A percentile compares a stretch with the other conserved stretches of the same genome.
Conservation (phyloP, 2,113 vertebrate genomes). For the Neodontobutis hainanensis region DNA sequence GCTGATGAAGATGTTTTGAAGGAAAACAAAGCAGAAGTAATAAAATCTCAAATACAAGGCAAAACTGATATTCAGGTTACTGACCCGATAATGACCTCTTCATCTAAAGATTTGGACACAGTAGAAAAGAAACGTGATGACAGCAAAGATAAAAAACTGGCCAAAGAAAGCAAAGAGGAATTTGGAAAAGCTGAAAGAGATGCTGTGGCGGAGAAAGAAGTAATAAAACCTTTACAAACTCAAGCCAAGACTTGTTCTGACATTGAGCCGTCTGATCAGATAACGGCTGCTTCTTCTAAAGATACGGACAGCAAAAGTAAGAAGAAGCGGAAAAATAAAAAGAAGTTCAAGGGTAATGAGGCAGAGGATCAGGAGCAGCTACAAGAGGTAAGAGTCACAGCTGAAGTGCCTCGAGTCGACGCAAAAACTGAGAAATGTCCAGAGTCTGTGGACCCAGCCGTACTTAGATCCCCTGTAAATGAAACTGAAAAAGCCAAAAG, state of each 20-base stretch:
- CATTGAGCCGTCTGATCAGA: conserved; percentile 16
- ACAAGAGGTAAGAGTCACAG: neutral
- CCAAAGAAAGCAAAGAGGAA: neutral
- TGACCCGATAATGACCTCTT: neutral
- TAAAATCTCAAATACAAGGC: neutral
- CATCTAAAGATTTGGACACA: neutral
- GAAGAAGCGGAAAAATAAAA: conserved; percentile 73
- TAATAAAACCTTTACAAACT: conserved; percentile 10
- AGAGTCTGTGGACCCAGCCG: neutral
- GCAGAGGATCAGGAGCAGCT: conserved; percentile 24
- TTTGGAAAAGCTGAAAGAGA: neutral
- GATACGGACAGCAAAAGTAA: conserved; percentile 66
- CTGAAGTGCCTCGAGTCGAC: neutral
- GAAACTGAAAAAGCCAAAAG: neutral
- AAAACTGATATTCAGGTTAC: neutral
- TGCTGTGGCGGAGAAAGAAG: neutral
- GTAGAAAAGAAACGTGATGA: no score
- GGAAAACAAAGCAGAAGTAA: neutral
- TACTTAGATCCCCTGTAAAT: neutral
- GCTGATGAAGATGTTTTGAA: neutral
- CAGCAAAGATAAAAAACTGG: neutral
- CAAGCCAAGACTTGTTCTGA: conserved; percentile 16
- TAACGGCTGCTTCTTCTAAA: neutral
- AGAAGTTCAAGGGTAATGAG: conserved; percentile 62
- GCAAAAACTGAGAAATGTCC: neutral